phyloP scores from a whole-genome alignment of 2,113 vertebrate genomes.

The Leucoraja erinaceus region DNA sequence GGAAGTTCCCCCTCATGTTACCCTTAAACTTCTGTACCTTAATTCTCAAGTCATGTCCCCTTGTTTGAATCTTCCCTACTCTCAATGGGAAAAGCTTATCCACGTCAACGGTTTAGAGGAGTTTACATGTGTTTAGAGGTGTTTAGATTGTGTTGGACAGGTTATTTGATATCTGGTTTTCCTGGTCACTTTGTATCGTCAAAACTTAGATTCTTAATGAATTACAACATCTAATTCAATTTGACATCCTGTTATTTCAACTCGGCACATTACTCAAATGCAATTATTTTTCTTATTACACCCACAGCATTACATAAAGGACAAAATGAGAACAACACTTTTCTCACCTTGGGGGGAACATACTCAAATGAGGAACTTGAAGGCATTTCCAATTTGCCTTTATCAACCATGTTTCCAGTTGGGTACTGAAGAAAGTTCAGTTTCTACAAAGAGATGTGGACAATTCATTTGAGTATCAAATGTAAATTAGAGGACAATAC shows the following conservation, averaged over 20 bases:
- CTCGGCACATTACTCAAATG: not conserved
- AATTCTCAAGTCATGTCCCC: no score
- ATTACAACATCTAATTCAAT: not conserved
- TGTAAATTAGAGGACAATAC: not conserved
- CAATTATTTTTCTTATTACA: not conserved
- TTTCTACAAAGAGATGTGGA: conserved; percentile 58
- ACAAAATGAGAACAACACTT: not conserved
- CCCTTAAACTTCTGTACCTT: no score
- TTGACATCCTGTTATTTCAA: not conserved
- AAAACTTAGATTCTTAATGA: not conserved
- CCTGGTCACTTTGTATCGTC: not conserved
- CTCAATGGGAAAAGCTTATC: no score
- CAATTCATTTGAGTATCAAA: not conserved
- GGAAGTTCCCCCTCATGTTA: no score
- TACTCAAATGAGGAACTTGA: conserved; percentile 79
- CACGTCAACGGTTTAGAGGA: no score
- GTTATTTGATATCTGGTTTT: not conserved
- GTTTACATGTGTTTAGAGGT: no score
- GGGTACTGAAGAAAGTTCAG: conserved; percentile 66
- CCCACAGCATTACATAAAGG: not conserved
- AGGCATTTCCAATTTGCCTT: conserved; percentile 42
- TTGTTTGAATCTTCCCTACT: no score
- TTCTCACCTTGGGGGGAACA: conserved; percentile 76
- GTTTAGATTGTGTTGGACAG: not conserved
- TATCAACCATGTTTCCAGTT: conserved; percentile 60